A percentile compares a stretch with the other conserved stretches of the same genome.
Evolutionary conservation across 2,113 vertebrate genomes (phyloP).

Genomic region (Ammodramus savannarum): DNA sequence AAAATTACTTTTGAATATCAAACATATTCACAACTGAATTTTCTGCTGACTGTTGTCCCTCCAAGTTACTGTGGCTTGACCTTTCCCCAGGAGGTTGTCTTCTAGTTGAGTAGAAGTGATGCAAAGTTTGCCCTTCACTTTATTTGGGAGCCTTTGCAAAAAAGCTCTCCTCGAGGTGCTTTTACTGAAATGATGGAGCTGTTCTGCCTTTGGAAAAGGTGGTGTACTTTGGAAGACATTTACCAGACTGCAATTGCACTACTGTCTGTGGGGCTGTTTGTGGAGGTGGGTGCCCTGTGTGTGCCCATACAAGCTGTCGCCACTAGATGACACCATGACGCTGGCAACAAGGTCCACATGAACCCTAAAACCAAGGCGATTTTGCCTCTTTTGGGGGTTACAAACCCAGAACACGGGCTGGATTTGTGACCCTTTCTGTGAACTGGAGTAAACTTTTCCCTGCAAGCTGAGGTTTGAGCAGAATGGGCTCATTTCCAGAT

Average conservation of each 20-base stretch:
- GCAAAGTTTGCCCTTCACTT: neutral
- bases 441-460: neutral
- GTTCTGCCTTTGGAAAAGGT: neutral
- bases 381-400: neutral
- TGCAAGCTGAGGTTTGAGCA: constrained; percentile 13
- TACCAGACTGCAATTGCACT: neutral
- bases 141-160: neutral
- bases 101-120: neutral
- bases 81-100: neutral
- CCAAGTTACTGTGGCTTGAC: neutral
- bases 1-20: neutral
- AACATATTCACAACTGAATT: neutral
- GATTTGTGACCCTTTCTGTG: constrained; percentile 8
- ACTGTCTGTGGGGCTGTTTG: rapidly evolving
- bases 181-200: neutral
- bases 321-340: constrained; percentile 38
- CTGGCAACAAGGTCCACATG: neutral
- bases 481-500: neutral
- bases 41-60: neutral
- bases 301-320: neutral
- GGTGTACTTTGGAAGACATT: neutral
- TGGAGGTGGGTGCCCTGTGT: neutral
- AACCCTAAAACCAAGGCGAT: neutral
- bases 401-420: neutral
- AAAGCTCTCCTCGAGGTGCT: neutral